Conservation (phyloP, 2,113 vertebrate species). For the Coracopsis vasa region DNA sequence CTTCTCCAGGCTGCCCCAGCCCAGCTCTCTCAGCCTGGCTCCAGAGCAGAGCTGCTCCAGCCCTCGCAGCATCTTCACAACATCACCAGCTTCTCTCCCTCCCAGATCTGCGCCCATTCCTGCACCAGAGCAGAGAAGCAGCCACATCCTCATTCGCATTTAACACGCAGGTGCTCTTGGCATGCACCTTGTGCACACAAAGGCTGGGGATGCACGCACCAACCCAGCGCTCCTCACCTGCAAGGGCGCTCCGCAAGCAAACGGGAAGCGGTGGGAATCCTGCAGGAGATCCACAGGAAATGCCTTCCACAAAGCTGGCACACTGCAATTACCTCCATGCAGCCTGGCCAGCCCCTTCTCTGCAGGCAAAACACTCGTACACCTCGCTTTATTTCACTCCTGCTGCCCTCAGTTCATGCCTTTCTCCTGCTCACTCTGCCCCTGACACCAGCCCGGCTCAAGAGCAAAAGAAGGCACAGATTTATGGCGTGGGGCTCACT, state of each 20-base stretch:
- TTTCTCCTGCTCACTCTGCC: background rate
- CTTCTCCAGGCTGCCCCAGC: background rate
- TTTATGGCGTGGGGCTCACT: slow-evolving; percentile 10
- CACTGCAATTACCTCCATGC: background rate
- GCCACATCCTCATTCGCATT: background rate
- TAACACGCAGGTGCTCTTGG: background rate
- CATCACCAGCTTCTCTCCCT: background rate
- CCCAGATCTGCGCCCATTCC: background rate
- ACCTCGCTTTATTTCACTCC: background rate
- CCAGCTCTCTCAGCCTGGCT: background rate
- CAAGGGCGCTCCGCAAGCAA: background rate
- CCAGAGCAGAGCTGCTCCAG: background rate
- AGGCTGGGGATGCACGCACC: background rate
- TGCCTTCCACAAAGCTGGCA: background rate
- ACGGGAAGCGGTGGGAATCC: background rate
- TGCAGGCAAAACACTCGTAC: background rate
- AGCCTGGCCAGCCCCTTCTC: background rate
- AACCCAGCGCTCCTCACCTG: background rate
- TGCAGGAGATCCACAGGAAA: background rate
- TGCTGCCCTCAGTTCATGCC: rapidly evolving
- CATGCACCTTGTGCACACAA: background rate
- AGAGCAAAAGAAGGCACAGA: slow-evolving; percentile 32
- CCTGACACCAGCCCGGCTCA: background rate
- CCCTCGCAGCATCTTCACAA: background rate
- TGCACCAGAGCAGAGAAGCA: background rate